These are phyloP conservation scores for Drosophila aff. DNA, from an alignment of 1,140 invertebrate genomes.

Conservation along the genomic window DNA sequence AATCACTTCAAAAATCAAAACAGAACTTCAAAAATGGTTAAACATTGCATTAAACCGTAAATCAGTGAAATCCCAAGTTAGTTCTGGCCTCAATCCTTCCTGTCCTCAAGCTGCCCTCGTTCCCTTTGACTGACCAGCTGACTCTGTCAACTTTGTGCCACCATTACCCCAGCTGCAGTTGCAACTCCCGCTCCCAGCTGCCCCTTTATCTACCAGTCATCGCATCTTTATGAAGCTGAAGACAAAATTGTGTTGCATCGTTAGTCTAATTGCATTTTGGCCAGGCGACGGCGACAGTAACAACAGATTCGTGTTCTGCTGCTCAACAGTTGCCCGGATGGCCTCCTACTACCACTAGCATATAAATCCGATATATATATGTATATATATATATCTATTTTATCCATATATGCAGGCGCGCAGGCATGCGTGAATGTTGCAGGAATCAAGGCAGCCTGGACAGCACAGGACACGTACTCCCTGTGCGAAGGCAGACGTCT, in stretches of 20 bases:
- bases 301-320: constrained; percentile 52
- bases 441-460: constrained; percentile 42
- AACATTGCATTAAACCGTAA: neutral
- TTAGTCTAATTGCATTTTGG: constrained; percentile 81
- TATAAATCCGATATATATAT: constrained; percentile 1
- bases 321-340: constrained; percentile 28
- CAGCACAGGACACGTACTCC: constrained; percentile 31
- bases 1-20: neutral
- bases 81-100: neutral
- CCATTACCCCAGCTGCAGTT: neutral
- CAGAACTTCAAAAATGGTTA: neutral
- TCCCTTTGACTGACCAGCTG: constrained; percentile 21
- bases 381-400: neutral
- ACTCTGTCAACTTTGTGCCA: constrained; percentile 14
- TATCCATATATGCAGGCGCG: constrained; percentile 16
- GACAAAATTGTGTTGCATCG: constrained; percentile 81
- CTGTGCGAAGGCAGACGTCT: constrained; percentile 43
- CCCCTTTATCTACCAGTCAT: constrained; percentile 22
- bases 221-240: constrained; percentile 71
- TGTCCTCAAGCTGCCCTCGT: constrained; percentile 2
- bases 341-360: constrained; percentile 1
- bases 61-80: neutral
- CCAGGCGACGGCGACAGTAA: constrained; percentile 53
- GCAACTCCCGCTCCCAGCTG: neutral
- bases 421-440: constrained; percentile 68